Evolutionary conservation across 2,113 vertebrate genomes (phyloP).

Genomic region (Mixornis gularis): DNA sequence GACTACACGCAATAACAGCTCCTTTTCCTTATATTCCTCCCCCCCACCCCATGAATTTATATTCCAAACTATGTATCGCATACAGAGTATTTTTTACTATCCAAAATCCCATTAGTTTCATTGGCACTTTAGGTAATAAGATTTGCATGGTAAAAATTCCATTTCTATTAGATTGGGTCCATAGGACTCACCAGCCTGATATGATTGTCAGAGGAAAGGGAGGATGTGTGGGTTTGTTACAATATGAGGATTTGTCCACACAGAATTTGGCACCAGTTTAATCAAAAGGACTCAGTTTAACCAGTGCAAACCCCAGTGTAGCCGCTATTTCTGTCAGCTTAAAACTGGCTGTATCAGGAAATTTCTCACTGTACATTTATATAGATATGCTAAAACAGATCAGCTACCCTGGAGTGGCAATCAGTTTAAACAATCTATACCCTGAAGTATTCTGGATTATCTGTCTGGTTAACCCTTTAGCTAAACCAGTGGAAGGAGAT

Average conservation of each 20-base stretch:
- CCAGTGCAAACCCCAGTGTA: slow-evolving; percentile 47
- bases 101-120: slow-evolving; percentile 55
- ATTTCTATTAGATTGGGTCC: slow-evolving; percentile 69
- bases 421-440: not conserved
- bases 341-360: slow-evolving; percentile 25
- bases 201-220: slow-evolving; percentile 63
- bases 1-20: slow-evolving; percentile 3
- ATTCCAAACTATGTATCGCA: slow-evolving; percentile 59
- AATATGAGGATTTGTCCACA: slow-evolving; percentile 65
- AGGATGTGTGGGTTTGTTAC: slow-evolving; percentile 58
- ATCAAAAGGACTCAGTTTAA: slow-evolving; percentile 53
- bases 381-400: not conserved
- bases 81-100: slow-evolving; percentile 54
- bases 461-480: not conserved
- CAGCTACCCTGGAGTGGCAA: not conserved
- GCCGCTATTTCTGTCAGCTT: slow-evolving; percentile 44
- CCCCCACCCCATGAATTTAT: not conserved
- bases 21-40: not conserved
- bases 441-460: not conserved
- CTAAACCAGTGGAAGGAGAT: not conserved
- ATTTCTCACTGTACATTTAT: not conserved
- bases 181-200: slow-evolving; percentile 66
- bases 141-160: slow-evolving; percentile 72
- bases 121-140: slow-evolving; percentile 69
- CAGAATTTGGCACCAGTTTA: slow-evolving; percentile 63